Percentiles rank a stretch among this genome's conserved stretches.
These are phyloP conservation scores for Thalassoma bifasciatum DNA, from an alignment of 2,113 vertebrate species.

Conservation along the genomic window DNA sequence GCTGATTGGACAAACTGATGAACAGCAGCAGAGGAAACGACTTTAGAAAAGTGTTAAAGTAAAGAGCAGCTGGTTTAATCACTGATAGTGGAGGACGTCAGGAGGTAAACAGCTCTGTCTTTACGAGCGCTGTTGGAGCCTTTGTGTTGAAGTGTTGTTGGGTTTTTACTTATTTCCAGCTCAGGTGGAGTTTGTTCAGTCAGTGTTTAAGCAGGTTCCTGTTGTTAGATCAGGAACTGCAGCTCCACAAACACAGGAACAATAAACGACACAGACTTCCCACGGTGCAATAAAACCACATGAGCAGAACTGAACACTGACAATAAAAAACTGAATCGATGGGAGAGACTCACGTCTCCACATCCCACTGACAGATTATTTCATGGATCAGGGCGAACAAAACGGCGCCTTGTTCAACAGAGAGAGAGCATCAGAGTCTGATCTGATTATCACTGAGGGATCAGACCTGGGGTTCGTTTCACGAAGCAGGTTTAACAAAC, in stretches of 20 bases:
- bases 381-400: constrained; percentile 75
- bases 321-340: constrained; percentile 76
- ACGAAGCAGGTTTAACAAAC: no score
- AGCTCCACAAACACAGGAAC: constrained; percentile 70
- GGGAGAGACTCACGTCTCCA: constrained; percentile 68
- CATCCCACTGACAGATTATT: constrained; percentile 74
- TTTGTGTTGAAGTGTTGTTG: constrained; percentile 38
- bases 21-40: no score
- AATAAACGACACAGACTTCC: constrained; percentile 70
- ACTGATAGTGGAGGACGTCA: constrained; percentile 13
- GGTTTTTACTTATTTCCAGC: constrained; percentile 52
- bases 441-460: no score
- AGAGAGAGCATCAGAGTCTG: constrained; percentile 44
- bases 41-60: no score
- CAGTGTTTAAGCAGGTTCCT: constrained; percentile 22
- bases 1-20: no score
- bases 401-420: constrained; percentile 62
- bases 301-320: constrained; percentile 79
- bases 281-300: constrained; percentile 75
- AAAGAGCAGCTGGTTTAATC: constrained; percentile 27
- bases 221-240: constrained; percentile 42
- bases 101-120: constrained; percentile 10
- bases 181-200: constrained; percentile 42
- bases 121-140: constrained; percentile 24
- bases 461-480: no score